Conservation (phyloP, 1,140 invertebrate genomes). For the Heliconius nattereri region DNA sequence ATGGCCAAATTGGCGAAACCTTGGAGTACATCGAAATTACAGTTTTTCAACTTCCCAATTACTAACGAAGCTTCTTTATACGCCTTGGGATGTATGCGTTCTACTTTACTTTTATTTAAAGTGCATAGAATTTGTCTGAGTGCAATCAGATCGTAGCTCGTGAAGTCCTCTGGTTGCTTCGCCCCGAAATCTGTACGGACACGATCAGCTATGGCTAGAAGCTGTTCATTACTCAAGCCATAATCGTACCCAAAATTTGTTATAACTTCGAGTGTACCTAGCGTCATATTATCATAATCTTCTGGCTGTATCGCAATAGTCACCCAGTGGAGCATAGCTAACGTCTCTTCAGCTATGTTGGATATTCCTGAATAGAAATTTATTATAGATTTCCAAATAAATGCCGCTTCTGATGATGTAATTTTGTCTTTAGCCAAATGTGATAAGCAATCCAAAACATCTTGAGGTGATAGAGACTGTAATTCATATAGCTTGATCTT, state of each 20-base stretch:
- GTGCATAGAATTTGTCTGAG: slow-evolving; percentile 78
- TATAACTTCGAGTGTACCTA: slow-evolving; percentile 76
- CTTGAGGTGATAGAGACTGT: slow-evolving; percentile 54
- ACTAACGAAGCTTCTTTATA: slow-evolving; percentile 72
- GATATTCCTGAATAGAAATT: slow-evolving; percentile 51
- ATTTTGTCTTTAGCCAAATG: slow-evolving; percentile 61
- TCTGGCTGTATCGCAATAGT: slow-evolving; percentile 65
- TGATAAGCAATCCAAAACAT: slow-evolving; percentile 59
- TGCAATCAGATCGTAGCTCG: slow-evolving; percentile 75
- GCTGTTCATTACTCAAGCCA: slow-evolving; percentile 62
- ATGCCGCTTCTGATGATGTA: slow-evolving; percentile 50
- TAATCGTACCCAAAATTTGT: slow-evolving; percentile 78
- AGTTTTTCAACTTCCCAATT: slow-evolving; percentile 68
- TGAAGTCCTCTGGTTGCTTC: slow-evolving; percentile 80
- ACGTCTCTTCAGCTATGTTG: slow-evolving; percentile 71
- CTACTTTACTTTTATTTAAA: slow-evolving; percentile 74
- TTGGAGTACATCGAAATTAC: slow-evolving; percentile 61
- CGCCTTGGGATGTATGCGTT: slow-evolving; percentile 72
- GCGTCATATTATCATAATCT: slow-evolving; percentile 75
- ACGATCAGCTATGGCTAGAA: slow-evolving; percentile 71
- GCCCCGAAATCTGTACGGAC: slow-evolving; percentile 75
- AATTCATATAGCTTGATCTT: slow-evolving; percentile 50
- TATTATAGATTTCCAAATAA: slow-evolving; percentile 66
- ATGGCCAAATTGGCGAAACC: slow-evolving; percentile 71
- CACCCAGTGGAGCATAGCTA: slow-evolving; percentile 75